A percentile compares a stretch with the other conserved stretches of the same genome.
Conservation (phyloP, 2,113 vertebrate genomes). For the Orycteropus afer region DNA sequence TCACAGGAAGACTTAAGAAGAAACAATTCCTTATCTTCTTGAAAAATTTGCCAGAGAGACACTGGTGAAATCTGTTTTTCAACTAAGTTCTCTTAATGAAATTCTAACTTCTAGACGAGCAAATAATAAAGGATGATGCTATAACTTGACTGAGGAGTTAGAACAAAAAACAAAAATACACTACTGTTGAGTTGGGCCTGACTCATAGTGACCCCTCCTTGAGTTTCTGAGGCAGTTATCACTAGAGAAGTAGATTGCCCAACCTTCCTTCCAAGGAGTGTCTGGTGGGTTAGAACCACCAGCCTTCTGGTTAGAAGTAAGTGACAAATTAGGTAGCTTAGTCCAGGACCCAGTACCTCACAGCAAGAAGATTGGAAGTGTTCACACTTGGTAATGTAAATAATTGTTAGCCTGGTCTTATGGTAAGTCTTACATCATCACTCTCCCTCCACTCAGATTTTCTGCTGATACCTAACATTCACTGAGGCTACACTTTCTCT, state of each 20-base stretch:
- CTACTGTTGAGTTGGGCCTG: too few species aligned
- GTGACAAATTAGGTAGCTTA: constrained; percentile 29
- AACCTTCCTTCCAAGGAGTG: too few species aligned
- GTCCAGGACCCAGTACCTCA: neutral
- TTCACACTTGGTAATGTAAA: constrained; percentile 23
- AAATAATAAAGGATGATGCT: constrained; percentile 49
- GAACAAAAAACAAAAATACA: too few species aligned
- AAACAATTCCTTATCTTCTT: constrained; percentile 51
- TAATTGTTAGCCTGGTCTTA: constrained; percentile 24
- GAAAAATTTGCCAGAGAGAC: constrained; percentile 54
- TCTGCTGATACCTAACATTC: constrained; percentile 43
- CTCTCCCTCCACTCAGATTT: neutral
- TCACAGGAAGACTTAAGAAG: constrained; percentile 50
- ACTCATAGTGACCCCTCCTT: too few species aligned
- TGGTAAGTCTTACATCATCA: neutral
- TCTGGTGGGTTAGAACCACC: too few species aligned
- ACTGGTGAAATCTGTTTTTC: neutral
- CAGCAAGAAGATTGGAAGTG: neutral
- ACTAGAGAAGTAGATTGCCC: too few species aligned
- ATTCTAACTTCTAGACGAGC: constrained; percentile 24
- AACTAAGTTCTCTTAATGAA: constrained; percentile 34
- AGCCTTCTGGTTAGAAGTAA: too few species aligned
- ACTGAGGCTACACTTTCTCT: constrained; percentile 12
- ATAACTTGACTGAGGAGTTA: constrained; percentile 15
- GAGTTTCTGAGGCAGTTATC: too few species aligned